These are phyloP conservation scores for Corythornis vintsioides DNA, from an alignment of 2,113 vertebrate genomes.

Conservation along the genomic window DNA sequence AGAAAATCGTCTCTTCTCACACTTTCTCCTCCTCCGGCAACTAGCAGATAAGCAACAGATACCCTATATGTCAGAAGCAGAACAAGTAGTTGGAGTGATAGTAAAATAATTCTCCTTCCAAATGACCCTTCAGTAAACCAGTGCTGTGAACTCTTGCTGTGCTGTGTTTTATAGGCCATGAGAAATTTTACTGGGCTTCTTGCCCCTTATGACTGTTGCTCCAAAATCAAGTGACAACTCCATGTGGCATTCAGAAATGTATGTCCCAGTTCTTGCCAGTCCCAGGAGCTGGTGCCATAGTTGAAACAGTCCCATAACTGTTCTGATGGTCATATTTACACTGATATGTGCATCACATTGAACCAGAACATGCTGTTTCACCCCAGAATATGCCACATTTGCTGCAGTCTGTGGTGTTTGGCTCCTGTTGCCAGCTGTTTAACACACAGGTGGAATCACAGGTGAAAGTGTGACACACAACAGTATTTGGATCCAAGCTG, in stretches of 20 bases:
- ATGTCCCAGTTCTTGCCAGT: neutral
- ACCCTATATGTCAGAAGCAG: neutral
- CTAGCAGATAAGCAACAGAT: neutral
- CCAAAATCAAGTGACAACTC: neutral
- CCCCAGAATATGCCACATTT: neutral
- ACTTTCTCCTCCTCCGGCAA: too few species aligned
- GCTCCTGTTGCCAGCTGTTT: neutral
- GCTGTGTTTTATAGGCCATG: neutral
- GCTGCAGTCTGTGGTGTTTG: neutral
- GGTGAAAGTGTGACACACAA: neutral
- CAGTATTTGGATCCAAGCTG: neutral
- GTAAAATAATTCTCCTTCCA: neutral
- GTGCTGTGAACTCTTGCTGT: neutral
- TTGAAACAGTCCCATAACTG: neutral
- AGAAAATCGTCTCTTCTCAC: too few species aligned
- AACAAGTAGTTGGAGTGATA: neutral
- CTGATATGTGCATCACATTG: neutral
- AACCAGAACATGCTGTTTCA: neutral
- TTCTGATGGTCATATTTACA: neutral
- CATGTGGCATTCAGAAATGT: neutral
- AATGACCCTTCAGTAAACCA: accelerated
- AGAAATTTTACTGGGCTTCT: neutral
- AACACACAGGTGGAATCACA: neutral
- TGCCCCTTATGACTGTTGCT: neutral
- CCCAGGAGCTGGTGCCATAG: neutral